Percentiles rank a stretch among this genome's conserved stretches.
phyloP scores from a whole-genome alignment of 1,140 invertebrate species.

The Drosophila truncata region DNA sequence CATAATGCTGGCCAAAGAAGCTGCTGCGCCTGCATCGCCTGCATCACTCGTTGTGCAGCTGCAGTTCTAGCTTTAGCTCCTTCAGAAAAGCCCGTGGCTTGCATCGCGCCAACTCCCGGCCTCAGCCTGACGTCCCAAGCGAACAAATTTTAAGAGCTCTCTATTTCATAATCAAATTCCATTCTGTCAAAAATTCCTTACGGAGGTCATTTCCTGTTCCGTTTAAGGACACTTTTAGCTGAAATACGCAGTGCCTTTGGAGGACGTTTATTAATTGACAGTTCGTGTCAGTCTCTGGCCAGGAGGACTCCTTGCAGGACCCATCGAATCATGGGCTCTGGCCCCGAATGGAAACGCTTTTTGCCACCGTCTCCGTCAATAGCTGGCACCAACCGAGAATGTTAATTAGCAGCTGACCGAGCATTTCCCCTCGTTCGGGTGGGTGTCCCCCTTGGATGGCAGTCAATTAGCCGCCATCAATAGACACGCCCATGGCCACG shows the following conservation, averaged over 20 bases:
- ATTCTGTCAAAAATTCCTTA: neutral
- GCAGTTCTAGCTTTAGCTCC: no score
- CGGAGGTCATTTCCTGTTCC: no score
- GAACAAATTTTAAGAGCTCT: neutral
- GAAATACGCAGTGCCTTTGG: neutral
- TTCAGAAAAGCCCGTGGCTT: no score
- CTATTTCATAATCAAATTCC: neutral
- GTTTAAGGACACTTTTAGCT: neutral
- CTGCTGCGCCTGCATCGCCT: no score
- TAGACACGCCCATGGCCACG: conserved; percentile 32
- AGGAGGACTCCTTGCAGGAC: conserved; percentile 8
- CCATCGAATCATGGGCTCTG: neutral
- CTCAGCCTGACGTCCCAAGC: no score
- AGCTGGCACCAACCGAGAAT: conserved; percentile 27
- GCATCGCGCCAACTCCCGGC: no score
- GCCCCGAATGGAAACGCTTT: conserved; percentile 1
- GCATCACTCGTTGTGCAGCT: no score
- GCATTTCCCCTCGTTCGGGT: conserved; percentile 7
- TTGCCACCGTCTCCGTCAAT: conserved; percentile 12
- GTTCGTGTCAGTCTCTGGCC: neutral
- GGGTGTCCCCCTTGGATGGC: conserved; percentile 19
- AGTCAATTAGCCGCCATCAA: conserved; percentile 64
- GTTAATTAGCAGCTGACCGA: conserved; percentile 54
- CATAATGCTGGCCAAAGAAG: no score
- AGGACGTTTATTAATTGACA: conserved; percentile 12